Evolutionary conservation across 2,797 vertebrate genomes (phyloP).

Genomic region (Chanos chanos): DNA sequence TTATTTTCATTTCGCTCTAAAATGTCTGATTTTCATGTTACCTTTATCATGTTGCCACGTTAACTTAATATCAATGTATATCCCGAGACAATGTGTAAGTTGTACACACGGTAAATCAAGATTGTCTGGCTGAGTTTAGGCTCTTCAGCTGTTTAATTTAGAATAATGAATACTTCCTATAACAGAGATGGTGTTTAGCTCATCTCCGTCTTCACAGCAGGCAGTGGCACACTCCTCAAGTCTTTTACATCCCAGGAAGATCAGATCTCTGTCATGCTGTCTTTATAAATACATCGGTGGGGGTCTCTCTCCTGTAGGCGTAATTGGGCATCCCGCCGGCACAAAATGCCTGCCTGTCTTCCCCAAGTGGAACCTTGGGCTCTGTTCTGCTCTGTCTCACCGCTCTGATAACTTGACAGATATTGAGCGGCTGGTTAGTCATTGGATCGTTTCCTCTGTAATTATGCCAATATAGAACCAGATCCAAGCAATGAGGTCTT

Average conservation of each 20-base stretch:
- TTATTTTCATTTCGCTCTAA: too few relatives aligned
- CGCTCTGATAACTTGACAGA: slow-evolving; percentile 65
- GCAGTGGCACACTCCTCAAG: slow-evolving; percentile 7
- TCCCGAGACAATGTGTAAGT: too few relatives aligned
- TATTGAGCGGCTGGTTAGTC: slow-evolving; percentile 67
- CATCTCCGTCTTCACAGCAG: not conserved
- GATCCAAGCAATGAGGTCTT: slow-evolving; percentile 30
- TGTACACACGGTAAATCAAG: too few relatives aligned
- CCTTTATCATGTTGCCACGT: too few relatives aligned
- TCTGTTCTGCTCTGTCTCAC: slow-evolving; percentile 35
- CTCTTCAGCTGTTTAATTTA: not conserved
- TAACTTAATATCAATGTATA: too few relatives aligned
- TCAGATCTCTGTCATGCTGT: slow-evolving; percentile 28
- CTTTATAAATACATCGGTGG: slow-evolving; percentile 40
- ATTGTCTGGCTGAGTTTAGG: not conserved
- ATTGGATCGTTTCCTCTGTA: slow-evolving; percentile 69
- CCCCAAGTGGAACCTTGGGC: slow-evolving; percentile 30
- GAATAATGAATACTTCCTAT: slow-evolving; percentile 2
- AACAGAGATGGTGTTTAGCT: slow-evolving; percentile 16
- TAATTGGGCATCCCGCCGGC: slow-evolving; percentile 31
- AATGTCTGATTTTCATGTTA: too few relatives aligned
- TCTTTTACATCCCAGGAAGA: slow-evolving; percentile 26
- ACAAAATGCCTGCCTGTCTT: slow-evolving; percentile 34
- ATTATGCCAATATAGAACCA: slow-evolving; percentile 72
- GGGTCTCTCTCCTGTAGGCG: slow-evolving; percentile 33